Evolutionary conservation across 2,797 vertebrate species (phyloP), one percentile per base, ranked within the genome.

Genomic region (Gallinago stenura): DNA sequence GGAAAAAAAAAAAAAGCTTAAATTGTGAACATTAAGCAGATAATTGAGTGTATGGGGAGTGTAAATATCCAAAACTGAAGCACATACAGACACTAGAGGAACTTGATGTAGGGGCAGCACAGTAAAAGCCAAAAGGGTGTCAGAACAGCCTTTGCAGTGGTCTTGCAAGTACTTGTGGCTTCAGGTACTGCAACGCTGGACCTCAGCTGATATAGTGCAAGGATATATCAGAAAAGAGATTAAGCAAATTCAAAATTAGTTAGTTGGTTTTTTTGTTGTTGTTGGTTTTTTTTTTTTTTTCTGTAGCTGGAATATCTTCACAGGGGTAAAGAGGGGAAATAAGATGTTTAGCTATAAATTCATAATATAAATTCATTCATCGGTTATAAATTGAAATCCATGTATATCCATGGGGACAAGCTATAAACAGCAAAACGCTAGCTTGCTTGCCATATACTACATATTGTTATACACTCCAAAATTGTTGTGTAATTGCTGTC

Each of bases 151-250:
- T 80, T 72, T 37, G 12, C 15, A 80, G n/a, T 5, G 7, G 6
- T 16, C 3, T n/a, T 71, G 10, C 21, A 81, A n/a, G 35, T 39
- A 24, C 28, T 6, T 46, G 30, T 17, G 12, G 5, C 31, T 43
- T 30, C 3, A 14, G 64, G 11, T 50, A 57, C 3, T 2, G 15
- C 8, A 9, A 4, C 4, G 37, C 15, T 77, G 37, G 8, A 8
- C 4, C 20, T 50, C 48, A 28, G 26, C 22, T 83, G 6, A 17
- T 0, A 0, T 10, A 61, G 11, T 3, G 11, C 37, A n/a, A 8
- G 10, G 10, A 46, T 20, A 20, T 39, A 58, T 33, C 20, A 83
- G 45, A 79, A 81, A 83, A 82, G 1, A 48, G 9, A 69, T 18
- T 54, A 89, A 73, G 17, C 10, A 65, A 87, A 76, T 68, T 65